Evolutionary conservation across 2,888 invertebrate genomes (phyloP).

Genomic region (Macrophya alboannulata): DNA sequence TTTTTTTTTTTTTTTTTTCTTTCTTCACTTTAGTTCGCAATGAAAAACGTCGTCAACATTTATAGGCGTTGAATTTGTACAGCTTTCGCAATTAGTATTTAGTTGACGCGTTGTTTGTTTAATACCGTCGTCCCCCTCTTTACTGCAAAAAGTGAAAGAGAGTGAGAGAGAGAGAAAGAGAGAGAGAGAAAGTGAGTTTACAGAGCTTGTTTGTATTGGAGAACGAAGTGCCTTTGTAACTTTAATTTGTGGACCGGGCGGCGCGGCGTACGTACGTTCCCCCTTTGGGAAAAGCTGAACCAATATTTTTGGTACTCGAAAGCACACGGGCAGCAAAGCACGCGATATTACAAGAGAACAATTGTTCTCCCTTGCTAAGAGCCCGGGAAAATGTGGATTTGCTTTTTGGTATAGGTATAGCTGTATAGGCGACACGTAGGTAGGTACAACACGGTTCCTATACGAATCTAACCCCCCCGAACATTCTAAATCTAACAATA

Average conservation of each 20-base stretch:
- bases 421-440: too few relatives aligned
- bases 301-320: slow-evolving; percentile 43
- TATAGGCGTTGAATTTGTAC: not conserved
- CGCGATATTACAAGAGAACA: slow-evolving; percentile 43
- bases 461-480: not conserved
- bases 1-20: not conserved
- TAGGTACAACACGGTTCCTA: not conserved
- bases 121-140: not conserved
- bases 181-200: not conserved
- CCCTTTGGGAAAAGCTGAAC: slow-evolving; percentile 15
- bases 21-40: not conserved
- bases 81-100: slow-evolving; percentile 30
- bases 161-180: not conserved
- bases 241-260: slow-evolving; percentile 42
- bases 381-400: slow-evolving; percentile 13
- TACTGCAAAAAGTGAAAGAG: not conserved
- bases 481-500: slow-evolving; percentile 15
- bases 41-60: not conserved
- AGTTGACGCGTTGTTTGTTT: slow-evolving; percentile 17
- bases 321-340: slow-evolving; percentile 8
- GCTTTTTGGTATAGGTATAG: not conserved
- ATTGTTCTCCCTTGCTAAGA: slow-evolving; percentile 32
- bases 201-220: slow-evolving; percentile 34
- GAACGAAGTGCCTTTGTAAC: slow-evolving; percentile 36
- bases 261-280: not conserved